Evolutionary conservation across 2,888 invertebrate species (phyloP), one percentile per base, ranked within the genome.

Genomic region (Ectemnius continuus): DNA sequence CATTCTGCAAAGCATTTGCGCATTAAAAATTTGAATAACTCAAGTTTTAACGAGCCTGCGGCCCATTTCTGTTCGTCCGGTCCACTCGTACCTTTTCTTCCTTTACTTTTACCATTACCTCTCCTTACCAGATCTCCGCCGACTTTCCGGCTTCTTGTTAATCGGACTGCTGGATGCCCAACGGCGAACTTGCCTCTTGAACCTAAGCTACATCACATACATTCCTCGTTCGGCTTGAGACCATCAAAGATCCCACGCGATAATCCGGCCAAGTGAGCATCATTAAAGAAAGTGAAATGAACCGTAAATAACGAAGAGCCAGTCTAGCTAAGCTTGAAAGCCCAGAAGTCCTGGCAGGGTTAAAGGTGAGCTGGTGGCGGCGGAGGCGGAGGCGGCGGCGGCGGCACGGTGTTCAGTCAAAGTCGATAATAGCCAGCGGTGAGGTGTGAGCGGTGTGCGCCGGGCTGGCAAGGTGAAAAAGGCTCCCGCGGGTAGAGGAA

Each of bases 11-110:
- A 86, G 87, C 87, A 88, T 88, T 82, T 83, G 86, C 69, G 86
- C 85, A 87, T 87, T 87, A 88, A 88, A 88, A 89, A 89, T 89
- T 86, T 89, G 89, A 89, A 89, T 89, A 89, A 88, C 88, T 84
- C 86, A 89, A 89, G 88, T 89, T 89, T 89, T 89, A 89, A 89
- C 87, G 88, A 88, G 87, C 76, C 82, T 68, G 79, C 79, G 81
- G 79, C 72, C 59, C 70, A 73, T 64, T 70, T 67, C 70, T 72
- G 67, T 63, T 78, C 77, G 73, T 62, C 70, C 78, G 80, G 70
- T 68, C 75, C 75, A 28, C 68, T 72, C 61, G 23, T 70, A 58
- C 52, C 47, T 26, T 65, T 45, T 63, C 73, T 66, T 45, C 57
- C 70, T 59, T 70, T 68, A 60, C 56, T 61, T 66, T 65, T 64